A percentile compares a stretch with the other conserved stretches of the same genome.
Evolutionary conservation across 2,113 vertebrate genomes (phyloP).

Genomic region (Pelecanoides urinatrix): DNA sequence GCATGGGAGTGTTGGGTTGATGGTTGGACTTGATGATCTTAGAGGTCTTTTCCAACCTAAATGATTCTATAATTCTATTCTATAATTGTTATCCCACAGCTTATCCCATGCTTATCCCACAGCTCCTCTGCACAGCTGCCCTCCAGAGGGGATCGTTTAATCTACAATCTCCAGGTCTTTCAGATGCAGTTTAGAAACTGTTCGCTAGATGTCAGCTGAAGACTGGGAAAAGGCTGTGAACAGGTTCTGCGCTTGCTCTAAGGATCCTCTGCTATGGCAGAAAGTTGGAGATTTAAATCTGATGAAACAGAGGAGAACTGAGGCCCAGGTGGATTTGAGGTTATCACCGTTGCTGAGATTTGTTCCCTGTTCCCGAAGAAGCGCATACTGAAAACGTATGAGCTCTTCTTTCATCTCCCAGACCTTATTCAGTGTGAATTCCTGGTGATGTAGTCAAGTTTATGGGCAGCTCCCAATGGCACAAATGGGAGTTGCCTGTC

Average conservation of each 20-base stretch:
- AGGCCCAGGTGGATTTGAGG: neutral
- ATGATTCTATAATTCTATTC: too few relatives aligned
- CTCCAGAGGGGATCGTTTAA: neutral
- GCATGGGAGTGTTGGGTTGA: too few relatives aligned
- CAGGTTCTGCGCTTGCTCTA: neutral
- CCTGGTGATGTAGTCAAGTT: neutral
- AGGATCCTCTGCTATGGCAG: neutral
- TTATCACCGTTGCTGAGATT: neutral
- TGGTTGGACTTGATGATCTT: too few relatives aligned
- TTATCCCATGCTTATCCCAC: accelerated
- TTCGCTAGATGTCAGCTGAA: constrained; percentile 59
- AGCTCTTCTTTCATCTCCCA: neutral
- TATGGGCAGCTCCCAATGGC: neutral
- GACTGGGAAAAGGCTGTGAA: neutral
- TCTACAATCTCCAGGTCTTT: neutral
- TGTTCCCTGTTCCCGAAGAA: neutral
- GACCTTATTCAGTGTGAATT: neutral
- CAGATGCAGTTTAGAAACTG: constrained; percentile 14
- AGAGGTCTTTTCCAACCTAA: too few relatives aligned
- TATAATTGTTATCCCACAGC: too few relatives aligned
- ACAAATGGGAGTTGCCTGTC: neutral
- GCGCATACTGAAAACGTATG: accelerated
- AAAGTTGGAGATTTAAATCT: neutral
- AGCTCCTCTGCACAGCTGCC: neutral
- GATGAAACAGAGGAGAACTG: neutral